These are phyloP conservation scores for Bimastos eiseni DNA, from an alignment of 2,888 invertebrate genomes.

Conservation along the genomic window DNA sequence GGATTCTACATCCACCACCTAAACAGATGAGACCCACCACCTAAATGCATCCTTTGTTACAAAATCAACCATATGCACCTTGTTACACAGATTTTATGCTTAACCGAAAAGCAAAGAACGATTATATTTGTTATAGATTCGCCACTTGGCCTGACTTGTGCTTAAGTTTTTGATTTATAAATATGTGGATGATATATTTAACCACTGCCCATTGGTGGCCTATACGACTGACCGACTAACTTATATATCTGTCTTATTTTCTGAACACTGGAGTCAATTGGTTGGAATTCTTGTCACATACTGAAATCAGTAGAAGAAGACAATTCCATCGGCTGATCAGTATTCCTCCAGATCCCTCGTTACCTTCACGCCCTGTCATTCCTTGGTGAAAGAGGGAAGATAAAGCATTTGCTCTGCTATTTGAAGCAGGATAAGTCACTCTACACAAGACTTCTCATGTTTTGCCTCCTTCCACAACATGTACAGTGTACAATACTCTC, in stretches of 20 bases:
- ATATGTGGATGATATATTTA: no score
- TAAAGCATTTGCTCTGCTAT: not conserved
- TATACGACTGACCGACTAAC: not conserved
- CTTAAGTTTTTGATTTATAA: no score
- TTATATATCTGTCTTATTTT: not conserved
- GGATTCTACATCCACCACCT: no score
- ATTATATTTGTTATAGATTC: no score
- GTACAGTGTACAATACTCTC: not conserved
- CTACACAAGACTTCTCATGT: not conserved
- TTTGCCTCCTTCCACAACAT: not conserved
- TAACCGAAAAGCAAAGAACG: no score
- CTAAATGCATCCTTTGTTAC: no score
- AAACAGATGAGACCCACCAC: no score
- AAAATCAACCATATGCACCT: no score
- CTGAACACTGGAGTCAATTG: not conserved
- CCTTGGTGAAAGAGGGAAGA: not conserved
- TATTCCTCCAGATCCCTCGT: not conserved
- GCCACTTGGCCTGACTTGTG: no score
- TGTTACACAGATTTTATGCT: no score
- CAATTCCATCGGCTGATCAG: not conserved
- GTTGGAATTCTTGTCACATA: not conserved
- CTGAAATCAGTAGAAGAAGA: not conserved
- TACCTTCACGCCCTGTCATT: constrained; percentile 9
- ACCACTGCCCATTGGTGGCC: no score
- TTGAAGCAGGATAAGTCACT: not conserved